Conservation (phyloP, 2,888 invertebrate genomes). For the Linnaemya tessellans region DNA sequence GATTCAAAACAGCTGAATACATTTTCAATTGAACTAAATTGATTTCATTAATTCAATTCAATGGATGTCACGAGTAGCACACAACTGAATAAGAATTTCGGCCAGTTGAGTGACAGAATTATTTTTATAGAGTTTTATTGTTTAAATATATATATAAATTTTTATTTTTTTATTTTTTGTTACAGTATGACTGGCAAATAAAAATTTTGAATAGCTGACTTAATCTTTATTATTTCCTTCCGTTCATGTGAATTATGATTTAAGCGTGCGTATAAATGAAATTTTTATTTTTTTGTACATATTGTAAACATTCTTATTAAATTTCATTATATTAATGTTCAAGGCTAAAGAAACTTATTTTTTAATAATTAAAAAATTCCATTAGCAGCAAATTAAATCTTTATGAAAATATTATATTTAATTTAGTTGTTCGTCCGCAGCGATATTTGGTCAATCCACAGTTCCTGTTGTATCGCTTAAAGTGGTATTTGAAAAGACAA, state of each 20-base stretch:
- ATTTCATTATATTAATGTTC: no score
- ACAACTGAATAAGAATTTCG: background rate
- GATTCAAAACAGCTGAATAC: slow-evolving; percentile 5
- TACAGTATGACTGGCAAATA: background rate
- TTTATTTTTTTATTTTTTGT: background rate
- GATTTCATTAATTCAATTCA: background rate
- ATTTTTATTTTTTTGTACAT: no score
- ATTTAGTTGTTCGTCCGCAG: no score
- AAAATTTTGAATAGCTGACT: background rate
- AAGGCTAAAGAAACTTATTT: no score
- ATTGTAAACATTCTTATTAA: no score
- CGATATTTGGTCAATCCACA: no score
- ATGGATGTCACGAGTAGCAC: background rate
- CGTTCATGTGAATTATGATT: background rate
- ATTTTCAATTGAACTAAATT: background rate
- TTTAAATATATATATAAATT: background rate
- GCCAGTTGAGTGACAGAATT: background rate
- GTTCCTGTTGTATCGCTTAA: no score
- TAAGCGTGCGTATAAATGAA: background rate
- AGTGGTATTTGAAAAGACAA: no score
- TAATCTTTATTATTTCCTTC: background rate
- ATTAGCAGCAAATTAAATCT: no score
- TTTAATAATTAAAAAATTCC: no score
- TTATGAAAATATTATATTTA: no score
- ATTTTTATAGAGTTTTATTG: background rate